phyloP scores from a whole-genome alignment of 1,140 invertebrate species.

The Scaptomyza hsui region DNA sequence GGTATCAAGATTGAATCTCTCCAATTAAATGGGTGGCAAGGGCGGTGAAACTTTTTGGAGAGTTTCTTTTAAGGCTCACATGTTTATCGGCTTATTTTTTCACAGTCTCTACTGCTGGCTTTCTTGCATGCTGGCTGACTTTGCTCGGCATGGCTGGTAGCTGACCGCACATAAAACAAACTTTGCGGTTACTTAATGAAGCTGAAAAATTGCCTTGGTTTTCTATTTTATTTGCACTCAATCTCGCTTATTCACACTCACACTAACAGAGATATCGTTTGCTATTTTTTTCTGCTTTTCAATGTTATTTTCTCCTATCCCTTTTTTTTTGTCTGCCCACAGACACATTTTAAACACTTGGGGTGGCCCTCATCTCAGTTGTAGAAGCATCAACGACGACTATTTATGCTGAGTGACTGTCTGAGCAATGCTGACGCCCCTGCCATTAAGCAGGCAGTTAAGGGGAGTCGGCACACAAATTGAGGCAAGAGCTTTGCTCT shows the following conservation, averaged over 20 bases:
- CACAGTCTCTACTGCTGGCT: conserved; percentile 9
- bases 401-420: conserved; percentile 61
- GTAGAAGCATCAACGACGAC: not conserved
- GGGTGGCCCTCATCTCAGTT: conserved; percentile 9
- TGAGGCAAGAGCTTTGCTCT: conserved; percentile 18
- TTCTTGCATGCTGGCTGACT: not conserved
- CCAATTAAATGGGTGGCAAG: not conserved
- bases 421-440: conserved; percentile 25
- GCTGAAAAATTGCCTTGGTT: conserved; percentile 71
- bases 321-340: conserved; percentile 19
- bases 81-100: conserved; percentile 44
- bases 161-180: conserved; percentile 68
- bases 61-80: conserved; percentile 30
- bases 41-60: conserved; percentile 10
- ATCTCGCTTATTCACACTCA: conserved; percentile 7
- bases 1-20: conserved; percentile 5
- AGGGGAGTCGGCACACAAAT: conserved; percentile 23
- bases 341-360: conserved; percentile 56
- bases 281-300: conserved; percentile 25
- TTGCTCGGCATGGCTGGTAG: conserved; percentile 35
- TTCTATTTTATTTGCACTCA: conserved; percentile 67
- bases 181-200: conserved; percentile 74
- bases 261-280: conserved; percentile 14
- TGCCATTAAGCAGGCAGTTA: conserved; percentile 43
- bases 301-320: conserved; percentile 36